These are phyloP conservation scores for Heliconius aoede DNA, from an alignment of 2,888 invertebrate species.

Conservation along the genomic window DNA sequence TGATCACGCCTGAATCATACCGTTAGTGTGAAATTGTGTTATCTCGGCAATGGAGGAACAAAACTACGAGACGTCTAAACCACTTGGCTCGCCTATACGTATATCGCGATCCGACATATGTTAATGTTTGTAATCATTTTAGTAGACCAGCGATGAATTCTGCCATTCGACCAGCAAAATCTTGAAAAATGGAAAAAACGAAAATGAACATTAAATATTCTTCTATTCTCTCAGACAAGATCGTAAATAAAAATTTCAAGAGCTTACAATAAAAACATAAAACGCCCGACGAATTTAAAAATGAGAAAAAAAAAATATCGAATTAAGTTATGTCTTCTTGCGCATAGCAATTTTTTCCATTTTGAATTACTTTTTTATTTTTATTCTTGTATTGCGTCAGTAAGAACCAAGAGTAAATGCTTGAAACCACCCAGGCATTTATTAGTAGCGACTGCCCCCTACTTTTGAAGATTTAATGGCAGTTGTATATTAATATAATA, in stretches of 20 bases:
- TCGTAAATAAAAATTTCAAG: neutral
- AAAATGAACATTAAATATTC: neutral
- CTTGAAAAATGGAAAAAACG: neutral
- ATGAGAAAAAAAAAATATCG: neutral
- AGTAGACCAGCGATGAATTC: too few relatives aligned
- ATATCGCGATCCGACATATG: too few relatives aligned
- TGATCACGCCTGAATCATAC: too few relatives aligned
- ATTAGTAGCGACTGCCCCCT: neutral
- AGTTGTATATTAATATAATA: too few relatives aligned
- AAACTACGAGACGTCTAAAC: too few relatives aligned
- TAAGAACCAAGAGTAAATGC: too few relatives aligned
- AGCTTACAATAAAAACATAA: neutral
- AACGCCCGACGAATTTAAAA: neutral
- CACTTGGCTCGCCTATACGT: too few relatives aligned
- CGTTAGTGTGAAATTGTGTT: too few relatives aligned
- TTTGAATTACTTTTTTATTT: constrained; percentile 2
- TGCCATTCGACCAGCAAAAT: neutral
- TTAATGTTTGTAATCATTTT: too few relatives aligned
- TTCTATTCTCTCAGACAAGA: neutral
- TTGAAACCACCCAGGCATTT: too few relatives aligned
- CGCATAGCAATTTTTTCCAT: neutral
- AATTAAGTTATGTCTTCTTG: neutral
- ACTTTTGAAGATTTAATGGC: neutral
- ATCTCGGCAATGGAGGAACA: too few relatives aligned
- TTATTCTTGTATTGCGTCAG: neutral